These are phyloP conservation scores for Polyommatus icarus DNA, from an alignment of 2,888 invertebrate species.

Conservation along the genomic window DNA sequence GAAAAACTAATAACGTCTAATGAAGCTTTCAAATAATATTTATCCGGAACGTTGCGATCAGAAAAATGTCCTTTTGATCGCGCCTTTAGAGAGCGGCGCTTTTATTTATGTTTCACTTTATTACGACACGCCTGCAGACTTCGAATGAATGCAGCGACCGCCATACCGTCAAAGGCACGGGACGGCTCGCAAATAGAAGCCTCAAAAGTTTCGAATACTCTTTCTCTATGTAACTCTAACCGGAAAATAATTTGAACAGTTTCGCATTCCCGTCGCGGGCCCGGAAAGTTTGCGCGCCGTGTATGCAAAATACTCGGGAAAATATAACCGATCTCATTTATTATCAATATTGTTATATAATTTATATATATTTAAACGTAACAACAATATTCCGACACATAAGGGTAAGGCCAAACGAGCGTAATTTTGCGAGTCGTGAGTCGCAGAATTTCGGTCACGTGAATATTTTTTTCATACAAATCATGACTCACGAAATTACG, in stretches of 20 bases:
- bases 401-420: no score
- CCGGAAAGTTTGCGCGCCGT: constrained; percentile 5
- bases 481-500: no score
- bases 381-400: no score
- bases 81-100: constrained; percentile 34
- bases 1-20: constrained; percentile 10
- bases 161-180: constrained; percentile 53
- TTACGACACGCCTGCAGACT: constrained; percentile 47
- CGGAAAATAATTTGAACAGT: constrained; percentile 37
- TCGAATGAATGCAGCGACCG: constrained; percentile 46
- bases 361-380: no score
- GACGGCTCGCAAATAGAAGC: constrained; percentile 51
- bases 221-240: constrained; percentile 33
- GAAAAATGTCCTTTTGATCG: constrained; percentile 40
- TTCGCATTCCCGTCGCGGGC: constrained; percentile 32
- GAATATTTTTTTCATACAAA: no score
- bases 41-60: constrained; percentile 18
- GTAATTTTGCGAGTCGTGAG: no score
- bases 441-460: no score
- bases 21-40: constrained; percentile 3
- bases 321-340: background rate
- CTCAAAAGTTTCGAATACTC: constrained; percentile 37
- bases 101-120: constrained; percentile 57
- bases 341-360: background rate
- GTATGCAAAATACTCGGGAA: constrained; percentile 7